phyloP scores from a whole-genome alignment of 2,888 invertebrate species.

The Crossocerus cetratus region DNA sequence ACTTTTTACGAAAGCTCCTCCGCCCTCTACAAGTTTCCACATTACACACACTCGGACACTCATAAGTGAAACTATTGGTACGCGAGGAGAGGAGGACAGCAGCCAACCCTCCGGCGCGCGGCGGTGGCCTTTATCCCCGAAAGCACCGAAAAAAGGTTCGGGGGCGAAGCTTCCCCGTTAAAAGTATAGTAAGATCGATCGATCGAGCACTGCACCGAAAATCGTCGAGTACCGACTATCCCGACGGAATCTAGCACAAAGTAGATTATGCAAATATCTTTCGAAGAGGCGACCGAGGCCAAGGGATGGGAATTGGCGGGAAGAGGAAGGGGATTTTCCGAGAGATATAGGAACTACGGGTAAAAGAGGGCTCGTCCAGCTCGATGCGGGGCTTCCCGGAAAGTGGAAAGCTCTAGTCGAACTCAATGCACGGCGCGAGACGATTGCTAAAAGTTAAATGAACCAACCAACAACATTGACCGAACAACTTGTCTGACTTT shows the following conservation, averaged over 20 bases:
- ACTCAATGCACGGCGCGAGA: constrained; percentile 15
- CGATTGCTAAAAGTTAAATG: constrained; percentile 44
- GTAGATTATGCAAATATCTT: constrained; percentile 61
- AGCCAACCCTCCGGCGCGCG: neutral
- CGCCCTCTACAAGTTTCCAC: constrained; percentile 7
- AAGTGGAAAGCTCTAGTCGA: constrained; percentile 33
- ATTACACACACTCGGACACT: neutral
- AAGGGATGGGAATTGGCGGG: constrained; percentile 22
- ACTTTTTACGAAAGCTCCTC: constrained; percentile 54
- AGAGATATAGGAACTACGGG: constrained; percentile 19
- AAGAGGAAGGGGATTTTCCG: constrained; percentile 13
- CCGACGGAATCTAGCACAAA: constrained; percentile 55
- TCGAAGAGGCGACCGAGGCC: constrained; percentile 44
- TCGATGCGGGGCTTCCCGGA: neutral
- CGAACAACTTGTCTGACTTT: neutral
- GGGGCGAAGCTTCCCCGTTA: constrained; percentile 34
- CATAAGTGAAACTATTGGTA: neutral
- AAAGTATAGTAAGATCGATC: constrained; percentile 54
- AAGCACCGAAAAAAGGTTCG: constrained; percentile 14
- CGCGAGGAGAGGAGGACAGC: neutral
- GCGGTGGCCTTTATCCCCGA: constrained; percentile 3
- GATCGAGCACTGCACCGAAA: constrained; percentile 55
- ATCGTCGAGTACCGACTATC: constrained; percentile 49
- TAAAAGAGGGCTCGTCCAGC: constrained; percentile 14
- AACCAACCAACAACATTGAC: constrained; percentile 26